These are phyloP conservation scores for Tachuris rubrigastra DNA, from an alignment of 2,113 vertebrate species.

Conservation along the genomic window DNA sequence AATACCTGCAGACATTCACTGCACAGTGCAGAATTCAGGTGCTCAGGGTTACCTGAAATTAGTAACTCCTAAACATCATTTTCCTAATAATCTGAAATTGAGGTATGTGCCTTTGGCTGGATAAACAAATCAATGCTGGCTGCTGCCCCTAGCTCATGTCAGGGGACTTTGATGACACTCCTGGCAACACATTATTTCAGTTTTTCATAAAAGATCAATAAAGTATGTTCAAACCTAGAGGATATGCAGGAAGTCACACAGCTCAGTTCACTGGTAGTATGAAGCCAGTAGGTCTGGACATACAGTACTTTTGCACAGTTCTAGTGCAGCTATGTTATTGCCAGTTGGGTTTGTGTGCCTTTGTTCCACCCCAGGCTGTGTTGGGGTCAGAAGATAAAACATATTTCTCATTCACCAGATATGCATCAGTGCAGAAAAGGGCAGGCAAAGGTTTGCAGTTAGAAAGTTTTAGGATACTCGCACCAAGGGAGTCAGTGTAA, in stretches of 20 bases:
- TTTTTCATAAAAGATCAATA: conserved; percentile 62
- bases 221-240: conserved; percentile 66
- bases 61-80: neutral
- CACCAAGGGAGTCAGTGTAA: neutral
- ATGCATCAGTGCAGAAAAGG: neutral
- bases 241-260: conserved; percentile 65
- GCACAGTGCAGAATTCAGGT: neutral
- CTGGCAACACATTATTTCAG: no score
- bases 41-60: no score
- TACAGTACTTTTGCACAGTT: fast-evolving
- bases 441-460: neutral
- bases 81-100: neutral
- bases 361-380: neutral
- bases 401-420: neutral
- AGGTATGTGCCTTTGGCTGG: neutral
- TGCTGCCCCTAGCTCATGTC: neutral
- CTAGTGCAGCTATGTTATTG: no score
- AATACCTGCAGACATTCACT: neutral
- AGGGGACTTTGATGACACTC: neutral
- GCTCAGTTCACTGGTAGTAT: conserved; percentile 65
- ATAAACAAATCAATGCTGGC: neutral
- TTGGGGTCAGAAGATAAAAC: neutral
- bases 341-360: neutral
- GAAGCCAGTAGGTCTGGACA: conserved; percentile 69
- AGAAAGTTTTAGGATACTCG: no score